A percentile compares a stretch with the other conserved stretches of the same genome.
Conservation (phyloP, 2,113 vertebrate genomes). For the Gopherus evgoodei region DNA sequence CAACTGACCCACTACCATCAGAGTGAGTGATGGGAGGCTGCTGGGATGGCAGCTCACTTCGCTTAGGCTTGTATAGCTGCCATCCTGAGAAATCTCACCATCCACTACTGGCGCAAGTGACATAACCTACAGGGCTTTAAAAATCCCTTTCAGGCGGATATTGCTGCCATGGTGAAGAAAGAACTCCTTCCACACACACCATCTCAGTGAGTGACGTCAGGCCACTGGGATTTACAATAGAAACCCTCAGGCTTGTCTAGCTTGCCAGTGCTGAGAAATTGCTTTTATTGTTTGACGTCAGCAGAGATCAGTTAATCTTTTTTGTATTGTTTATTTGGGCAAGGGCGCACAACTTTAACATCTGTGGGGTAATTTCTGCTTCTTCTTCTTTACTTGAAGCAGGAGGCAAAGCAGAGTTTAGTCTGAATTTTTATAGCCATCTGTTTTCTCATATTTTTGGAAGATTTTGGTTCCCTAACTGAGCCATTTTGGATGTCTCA, state of each 20-base stretch:
- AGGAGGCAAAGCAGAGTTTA: constrained; percentile 62
- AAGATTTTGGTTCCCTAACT: constrained; percentile 34
- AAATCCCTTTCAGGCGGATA: constrained; percentile 62
- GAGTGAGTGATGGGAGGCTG: constrained; percentile 64
- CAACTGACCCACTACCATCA: constrained; percentile 67
- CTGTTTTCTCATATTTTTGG: constrained; percentile 51
- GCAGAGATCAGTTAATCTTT: constrained; percentile 71
- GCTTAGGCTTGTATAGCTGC: constrained; percentile 39
- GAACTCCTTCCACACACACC: constrained; percentile 59
- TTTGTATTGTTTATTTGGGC: constrained; percentile 70
- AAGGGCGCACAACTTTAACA: constrained; percentile 63
- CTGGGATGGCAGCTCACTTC: constrained; percentile 64
- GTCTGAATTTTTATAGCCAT: constrained; percentile 72
- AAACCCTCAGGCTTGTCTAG: constrained; percentile 69
- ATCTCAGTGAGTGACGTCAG: constrained; percentile 64
- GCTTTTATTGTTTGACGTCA: constrained; percentile 75
- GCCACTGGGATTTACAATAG: constrained; percentile 69
- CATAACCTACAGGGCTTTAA: constrained; percentile 72
- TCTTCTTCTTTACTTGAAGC: not conserved
- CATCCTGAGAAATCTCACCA: constrained; percentile 65
- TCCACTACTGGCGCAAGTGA: constrained; percentile 53
- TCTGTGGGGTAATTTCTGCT: constrained; percentile 61
- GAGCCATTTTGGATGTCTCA: not conserved
- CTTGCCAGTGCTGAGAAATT: constrained; percentile 73
- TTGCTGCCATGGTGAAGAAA: not conserved